Percentiles rank a stretch among this genome's conserved stretches.
Conservation (phyloP, 2,888 invertebrate species). For the Euzophera pinguis region DNA sequence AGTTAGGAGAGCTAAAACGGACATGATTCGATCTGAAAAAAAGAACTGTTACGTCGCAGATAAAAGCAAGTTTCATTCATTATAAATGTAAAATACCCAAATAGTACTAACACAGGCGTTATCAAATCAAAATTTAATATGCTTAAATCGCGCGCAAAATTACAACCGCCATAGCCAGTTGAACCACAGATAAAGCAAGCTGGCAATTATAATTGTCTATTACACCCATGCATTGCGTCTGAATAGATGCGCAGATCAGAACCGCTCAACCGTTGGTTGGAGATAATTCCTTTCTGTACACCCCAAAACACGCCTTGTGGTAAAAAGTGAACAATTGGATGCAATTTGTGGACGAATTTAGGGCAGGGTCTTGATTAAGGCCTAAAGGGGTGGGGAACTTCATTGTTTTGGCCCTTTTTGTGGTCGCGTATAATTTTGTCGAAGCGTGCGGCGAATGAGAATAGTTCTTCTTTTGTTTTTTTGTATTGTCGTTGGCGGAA, state of each 20-base stretch:
- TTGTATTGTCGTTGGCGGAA: conserved; percentile 21
- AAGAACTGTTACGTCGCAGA: too few species aligned
- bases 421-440: conserved; percentile 53
- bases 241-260: conserved; percentile 57
- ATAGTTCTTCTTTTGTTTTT: conserved; percentile 41
- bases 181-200: conserved; percentile 27
- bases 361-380: conserved; percentile 71
- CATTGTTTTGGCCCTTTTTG: conserved; percentile 69
- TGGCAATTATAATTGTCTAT: conserved; percentile 47
- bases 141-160: conserved; percentile 39
- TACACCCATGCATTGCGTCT: conserved; percentile 57
- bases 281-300: conserved; percentile 57
- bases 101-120: neutral
- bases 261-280: conserved; percentile 43
- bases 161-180: conserved; percentile 34
- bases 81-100: neutral
- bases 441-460: conserved; percentile 51
- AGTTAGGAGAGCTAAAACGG: too few species aligned
- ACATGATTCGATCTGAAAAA: too few species aligned
- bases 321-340: conserved; percentile 79
- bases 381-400: conserved; percentile 52
- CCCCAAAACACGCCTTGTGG: conserved; percentile 60
- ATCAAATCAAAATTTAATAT: conserved; percentile 18
- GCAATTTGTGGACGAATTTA: conserved; percentile 77
- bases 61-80: too few species aligned